A percentile compares a stretch with the other conserved stretches of the same genome.
phyloP scores from a whole-genome alignment of 2,888 invertebrate species.

The Ganaspis brasiliensis region DNA sequence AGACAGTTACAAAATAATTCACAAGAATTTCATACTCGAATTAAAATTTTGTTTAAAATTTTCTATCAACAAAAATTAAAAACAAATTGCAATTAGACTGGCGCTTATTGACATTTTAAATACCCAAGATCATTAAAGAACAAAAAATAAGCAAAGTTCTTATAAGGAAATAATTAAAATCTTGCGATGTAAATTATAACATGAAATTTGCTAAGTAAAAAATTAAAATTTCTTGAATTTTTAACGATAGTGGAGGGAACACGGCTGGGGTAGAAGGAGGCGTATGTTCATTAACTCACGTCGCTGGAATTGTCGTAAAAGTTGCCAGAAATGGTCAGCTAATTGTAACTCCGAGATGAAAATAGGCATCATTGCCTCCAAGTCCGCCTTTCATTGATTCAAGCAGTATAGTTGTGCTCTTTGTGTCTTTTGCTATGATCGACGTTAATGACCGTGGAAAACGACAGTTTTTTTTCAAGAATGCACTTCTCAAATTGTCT shows the following conservation, averaged over 20 bases:
- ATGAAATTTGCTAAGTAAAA: too few relatives aligned
- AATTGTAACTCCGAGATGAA: constrained; percentile 35
- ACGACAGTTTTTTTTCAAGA: constrained; percentile 1
- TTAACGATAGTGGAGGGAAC: not conserved
- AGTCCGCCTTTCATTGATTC: constrained; percentile 20
- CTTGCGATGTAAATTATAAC: too few relatives aligned
- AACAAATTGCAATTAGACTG: too few relatives aligned
- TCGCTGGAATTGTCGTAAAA: constrained; percentile 27
- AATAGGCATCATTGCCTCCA: constrained; percentile 33
- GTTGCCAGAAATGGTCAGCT: constrained; percentile 26
- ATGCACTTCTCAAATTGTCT: not conserved
- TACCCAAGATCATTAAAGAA: too few relatives aligned
- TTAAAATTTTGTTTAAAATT: too few relatives aligned
- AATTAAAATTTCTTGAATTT: not conserved
- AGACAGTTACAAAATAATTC: too few relatives aligned
- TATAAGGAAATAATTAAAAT: too few relatives aligned
- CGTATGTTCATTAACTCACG: constrained; percentile 31
- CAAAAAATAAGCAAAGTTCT: too few relatives aligned
- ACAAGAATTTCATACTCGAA: too few relatives aligned
- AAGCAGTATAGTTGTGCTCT: constrained; percentile 1
- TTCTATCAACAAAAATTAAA: too few relatives aligned
- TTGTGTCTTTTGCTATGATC: constrained; percentile 4
- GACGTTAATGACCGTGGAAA: constrained; percentile 29
- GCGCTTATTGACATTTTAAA: too few relatives aligned
- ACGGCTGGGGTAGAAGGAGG: not conserved